A percentile compares a stretch with the other conserved stretches of the same genome.
Conservation (phyloP, 1,140 invertebrate species). For the Pseudoatta argentina region DNA sequence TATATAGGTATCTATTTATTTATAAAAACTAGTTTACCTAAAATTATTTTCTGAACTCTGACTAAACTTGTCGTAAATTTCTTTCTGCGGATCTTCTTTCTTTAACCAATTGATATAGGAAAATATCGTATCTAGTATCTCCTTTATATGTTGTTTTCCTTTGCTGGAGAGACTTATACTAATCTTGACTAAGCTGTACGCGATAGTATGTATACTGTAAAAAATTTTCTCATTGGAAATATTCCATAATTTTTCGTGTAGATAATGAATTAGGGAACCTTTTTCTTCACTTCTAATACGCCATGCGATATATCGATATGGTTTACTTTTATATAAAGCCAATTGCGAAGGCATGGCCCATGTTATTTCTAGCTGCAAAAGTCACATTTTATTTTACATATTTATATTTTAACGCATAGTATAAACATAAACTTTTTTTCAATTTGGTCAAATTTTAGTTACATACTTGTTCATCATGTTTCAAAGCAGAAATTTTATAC, state of each 20-base stretch:
- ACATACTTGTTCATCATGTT: constrained; percentile 90
- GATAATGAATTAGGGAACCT: constrained; percentile 94
- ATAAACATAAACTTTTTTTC: background rate
- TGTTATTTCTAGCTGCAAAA: constrained; percentile 89
- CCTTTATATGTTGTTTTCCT: constrained; percentile 90
- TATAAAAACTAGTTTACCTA: constrained; percentile 67
- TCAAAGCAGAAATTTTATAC: constrained; percentile 93
- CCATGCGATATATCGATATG: constrained; percentile 92
- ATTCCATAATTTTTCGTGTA: constrained; percentile 94
- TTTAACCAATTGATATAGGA: constrained; percentile 91
- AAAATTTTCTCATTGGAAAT: no score
- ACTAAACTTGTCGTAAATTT: constrained; percentile 91
- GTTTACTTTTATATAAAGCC: constrained; percentile 91
- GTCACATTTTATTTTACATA: background rate
- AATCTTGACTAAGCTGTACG: constrained; percentile 91
- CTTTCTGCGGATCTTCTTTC: constrained; percentile 88
- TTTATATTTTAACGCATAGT: background rate
- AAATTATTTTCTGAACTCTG: constrained; percentile 91
- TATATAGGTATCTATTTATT: background rate
- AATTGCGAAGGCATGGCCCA: constrained; percentile 93
- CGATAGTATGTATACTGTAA: constrained; percentile 54
- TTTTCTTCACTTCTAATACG: constrained; percentile 95
- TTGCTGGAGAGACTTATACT: constrained; percentile 92
- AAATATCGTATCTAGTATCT: constrained; percentile 91
- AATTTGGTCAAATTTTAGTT: no score